Base-by-base conservation (phyloP, 2,888 invertebrate species). In the Oasisia sp. region DNA sequence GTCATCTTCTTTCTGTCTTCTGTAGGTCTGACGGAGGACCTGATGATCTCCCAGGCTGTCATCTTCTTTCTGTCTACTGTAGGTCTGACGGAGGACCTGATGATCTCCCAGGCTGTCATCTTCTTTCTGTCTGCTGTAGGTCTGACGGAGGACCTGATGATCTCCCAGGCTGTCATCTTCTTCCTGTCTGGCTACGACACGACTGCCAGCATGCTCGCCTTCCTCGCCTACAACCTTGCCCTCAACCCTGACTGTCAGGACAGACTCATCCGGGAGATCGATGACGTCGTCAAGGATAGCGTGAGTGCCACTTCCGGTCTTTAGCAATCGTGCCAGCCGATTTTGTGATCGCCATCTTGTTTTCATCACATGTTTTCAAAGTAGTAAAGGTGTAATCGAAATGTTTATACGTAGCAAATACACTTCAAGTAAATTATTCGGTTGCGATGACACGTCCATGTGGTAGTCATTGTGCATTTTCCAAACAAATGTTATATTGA, bases 111-210 rank as follows among this genome's bases (percentile, higher is more conserved):
- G 90, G 74, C 92, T 58, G 58, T 93, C 32, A 58, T 93, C 32
- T 93, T 93, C 89, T 92, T 93, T 56, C 91, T 93, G 44, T n/a
- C 19, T 38, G 27, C 74, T 74, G 74, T 44, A 93, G 93, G 93
- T 32, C 74, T 93, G 91, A 93, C 92, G 14, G 50, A 93, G 32
- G 92, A 93, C 50, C 93, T 93, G 90, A 93, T 93, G 56, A 58
- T 93, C 45, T 93, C 93, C 32, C 93, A 93, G 90, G 74, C 92
- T 58, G 58, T 93, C 32, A 58, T 93, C 32, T 93, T 93, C 89
- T 92, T 93, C 89, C 91, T 93, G 44, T 92, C 92, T 56, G 93
- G 93, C 27, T 93, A 93, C 89, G 93, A 93, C 91, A 93, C 93
- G 11, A 93, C 93, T 7, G 92, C 93, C 8, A 90, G 90, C 44